phyloP scores from a whole-genome alignment of 1,140 invertebrate species.

The Sitodiplosis mosellana region DNA sequence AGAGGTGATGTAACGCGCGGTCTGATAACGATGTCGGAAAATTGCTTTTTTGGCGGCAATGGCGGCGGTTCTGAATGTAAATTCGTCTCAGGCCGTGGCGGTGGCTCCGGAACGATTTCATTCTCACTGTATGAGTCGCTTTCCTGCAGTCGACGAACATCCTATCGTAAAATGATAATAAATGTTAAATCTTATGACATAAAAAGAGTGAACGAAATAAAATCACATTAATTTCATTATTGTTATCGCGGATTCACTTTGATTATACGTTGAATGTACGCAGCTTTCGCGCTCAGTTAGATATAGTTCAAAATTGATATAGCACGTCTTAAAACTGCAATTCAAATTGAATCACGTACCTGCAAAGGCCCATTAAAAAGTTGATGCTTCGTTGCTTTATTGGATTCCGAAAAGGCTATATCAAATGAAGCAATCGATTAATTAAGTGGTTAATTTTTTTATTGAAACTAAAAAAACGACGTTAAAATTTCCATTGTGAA shows the following conservation, averaged over 20 bases:
- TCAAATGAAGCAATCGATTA: too few species aligned
- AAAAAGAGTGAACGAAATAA: constrained; percentile 21
- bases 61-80: constrained; percentile 50
- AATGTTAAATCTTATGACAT: constrained; percentile 19
- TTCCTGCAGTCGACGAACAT: constrained; percentile 17
- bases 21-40: constrained; percentile 23
- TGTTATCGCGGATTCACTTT: too few species aligned
- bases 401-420: background rate
- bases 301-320: too few species aligned
- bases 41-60: constrained; percentile 63
- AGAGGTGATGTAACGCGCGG: constrained; percentile 32
- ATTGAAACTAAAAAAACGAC: too few species aligned
- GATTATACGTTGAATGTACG: too few species aligned
- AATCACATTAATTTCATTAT: too few species aligned
- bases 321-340: constrained; percentile 8
- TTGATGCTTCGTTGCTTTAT: too few species aligned
- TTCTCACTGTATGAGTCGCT: constrained; percentile 27
- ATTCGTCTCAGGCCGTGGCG: constrained; percentile 37
- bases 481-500: too few species aligned
- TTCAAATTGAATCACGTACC: constrained; percentile 45
- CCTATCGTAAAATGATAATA: constrained; percentile 15
- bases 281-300: too few species aligned
- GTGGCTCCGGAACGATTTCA: constrained; percentile 42
- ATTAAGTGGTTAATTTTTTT: constrained; percentile 1
- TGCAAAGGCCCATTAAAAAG: constrained; percentile 36